A percentile compares a stretch with the other conserved stretches of the same genome.
Conservation (phyloP, 2,888 invertebrate genomes). For the Leptopilina syphax region DNA sequence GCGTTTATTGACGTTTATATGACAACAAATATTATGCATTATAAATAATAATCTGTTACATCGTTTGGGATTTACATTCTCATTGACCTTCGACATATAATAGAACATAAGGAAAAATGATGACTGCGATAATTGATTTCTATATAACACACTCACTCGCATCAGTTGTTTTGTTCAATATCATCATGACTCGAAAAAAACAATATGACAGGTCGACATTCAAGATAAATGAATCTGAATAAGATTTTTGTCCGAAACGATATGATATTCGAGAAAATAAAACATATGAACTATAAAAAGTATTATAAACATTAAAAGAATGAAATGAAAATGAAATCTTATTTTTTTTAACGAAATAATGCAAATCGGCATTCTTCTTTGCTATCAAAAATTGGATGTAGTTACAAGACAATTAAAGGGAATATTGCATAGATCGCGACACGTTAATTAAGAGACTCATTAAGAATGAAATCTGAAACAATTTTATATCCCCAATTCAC, state of each 20-base stretch:
- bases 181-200: conserved; percentile 1
- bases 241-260: background rate
- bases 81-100: conserved; percentile 6
- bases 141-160: background rate
- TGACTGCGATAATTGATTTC: conserved; percentile 2
- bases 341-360: background rate
- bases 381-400: background rate
- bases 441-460: conserved; percentile 32
- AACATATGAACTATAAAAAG: too few species aligned
- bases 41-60: background rate
- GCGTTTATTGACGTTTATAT: background rate
- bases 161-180: background rate
- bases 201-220: background rate
- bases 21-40: background rate
- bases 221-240: background rate
- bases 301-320: too few species aligned
- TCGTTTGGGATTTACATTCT: background rate
- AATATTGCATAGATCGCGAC: conserved; percentile 14
- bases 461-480: background rate
- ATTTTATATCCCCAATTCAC: conserved; percentile 21
- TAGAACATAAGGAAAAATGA: conserved; percentile 1
- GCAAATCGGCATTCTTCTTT: conserved; percentile 2
- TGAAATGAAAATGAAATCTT: too few species aligned
- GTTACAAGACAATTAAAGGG: conserved; percentile 15
- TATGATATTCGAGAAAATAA: too few species aligned